These are phyloP conservation scores for Pyrrhosoma nymphula DNA, from an alignment of 2,888 invertebrate genomes.

Conservation along the genomic window DNA sequence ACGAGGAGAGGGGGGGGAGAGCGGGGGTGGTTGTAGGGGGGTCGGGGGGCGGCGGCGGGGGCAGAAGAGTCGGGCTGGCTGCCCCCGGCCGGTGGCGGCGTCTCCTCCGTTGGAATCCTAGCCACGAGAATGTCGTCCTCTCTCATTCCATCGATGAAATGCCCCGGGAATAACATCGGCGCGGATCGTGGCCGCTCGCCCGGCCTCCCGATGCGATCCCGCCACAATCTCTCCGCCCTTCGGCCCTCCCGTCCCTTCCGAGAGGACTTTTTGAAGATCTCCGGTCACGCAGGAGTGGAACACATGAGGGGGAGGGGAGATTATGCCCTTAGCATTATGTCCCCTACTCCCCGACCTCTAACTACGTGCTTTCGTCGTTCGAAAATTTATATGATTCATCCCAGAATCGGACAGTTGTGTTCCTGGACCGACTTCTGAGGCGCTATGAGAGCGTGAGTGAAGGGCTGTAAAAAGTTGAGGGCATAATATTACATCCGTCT, in stretches of 20 bases:
- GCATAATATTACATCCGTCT: too few relatives aligned
- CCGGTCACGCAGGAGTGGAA: not conserved
- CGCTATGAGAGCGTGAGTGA: too few relatives aligned
- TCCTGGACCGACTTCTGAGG: too few relatives aligned
- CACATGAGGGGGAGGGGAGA: not conserved
- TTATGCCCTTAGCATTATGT: not conserved
- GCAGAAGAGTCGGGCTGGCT: not conserved
- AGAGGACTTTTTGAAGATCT: not conserved
- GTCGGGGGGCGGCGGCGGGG: not conserved
- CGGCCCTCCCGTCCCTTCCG: not conserved
- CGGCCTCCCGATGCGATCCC: not conserved
- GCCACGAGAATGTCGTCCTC: not conserved
- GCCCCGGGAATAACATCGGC: conserved; percentile 27
- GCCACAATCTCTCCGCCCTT: too few relatives aligned
- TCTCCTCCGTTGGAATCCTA: not conserved
- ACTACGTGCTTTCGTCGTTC: not conserved
- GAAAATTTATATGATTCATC: not conserved
- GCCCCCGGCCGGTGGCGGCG: not conserved
- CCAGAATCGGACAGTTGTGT: not conserved
- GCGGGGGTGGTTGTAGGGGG: not conserved
- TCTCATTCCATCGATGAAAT: conserved; percentile 22
- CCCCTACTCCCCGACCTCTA: not conserved
- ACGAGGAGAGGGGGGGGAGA: not conserved
- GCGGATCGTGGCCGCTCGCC: not conserved
- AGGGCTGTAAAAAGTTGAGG: too few relatives aligned